Conservation (phyloP, 2,888 invertebrate species). For the Amblyjoppa proteus region DNA sequence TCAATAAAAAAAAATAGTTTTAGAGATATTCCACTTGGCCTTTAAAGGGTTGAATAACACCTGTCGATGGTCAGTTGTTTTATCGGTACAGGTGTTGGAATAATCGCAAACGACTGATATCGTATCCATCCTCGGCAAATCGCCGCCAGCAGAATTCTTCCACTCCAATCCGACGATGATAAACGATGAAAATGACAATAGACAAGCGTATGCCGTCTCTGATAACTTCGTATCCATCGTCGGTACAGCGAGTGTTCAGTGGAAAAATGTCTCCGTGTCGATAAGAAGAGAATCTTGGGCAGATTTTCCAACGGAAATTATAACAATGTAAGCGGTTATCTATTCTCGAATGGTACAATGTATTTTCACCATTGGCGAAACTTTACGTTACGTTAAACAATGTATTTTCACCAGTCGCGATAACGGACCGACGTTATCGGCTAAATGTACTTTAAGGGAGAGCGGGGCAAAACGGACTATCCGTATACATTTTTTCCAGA, state of each 20-base stretch:
- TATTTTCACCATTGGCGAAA: background rate
- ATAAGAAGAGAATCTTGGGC: slow-evolving; percentile 17
- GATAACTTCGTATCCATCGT: slow-evolving; percentile 8
- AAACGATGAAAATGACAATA: background rate
- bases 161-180: slow-evolving; percentile 9
- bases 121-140: background rate
- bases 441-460: background rate
- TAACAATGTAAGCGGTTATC: no score
- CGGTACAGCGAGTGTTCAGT: background rate
- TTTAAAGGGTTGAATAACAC: no score
- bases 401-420: background rate
- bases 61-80: no score
- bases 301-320: no score
- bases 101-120: slow-evolving; percentile 6
- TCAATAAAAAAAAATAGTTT: no score
- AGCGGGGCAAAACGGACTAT: no score
- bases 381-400: no score
- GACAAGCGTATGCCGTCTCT: background rate
- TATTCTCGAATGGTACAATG: no score
- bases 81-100: no score
- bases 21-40: no score
- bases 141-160: background rate
- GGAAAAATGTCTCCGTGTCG: background rate
- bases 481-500: background rate
- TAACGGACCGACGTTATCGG: background rate